Conservation (phyloP, 2,113 vertebrate genomes). For the Hypomesus transpacificus region DNA sequence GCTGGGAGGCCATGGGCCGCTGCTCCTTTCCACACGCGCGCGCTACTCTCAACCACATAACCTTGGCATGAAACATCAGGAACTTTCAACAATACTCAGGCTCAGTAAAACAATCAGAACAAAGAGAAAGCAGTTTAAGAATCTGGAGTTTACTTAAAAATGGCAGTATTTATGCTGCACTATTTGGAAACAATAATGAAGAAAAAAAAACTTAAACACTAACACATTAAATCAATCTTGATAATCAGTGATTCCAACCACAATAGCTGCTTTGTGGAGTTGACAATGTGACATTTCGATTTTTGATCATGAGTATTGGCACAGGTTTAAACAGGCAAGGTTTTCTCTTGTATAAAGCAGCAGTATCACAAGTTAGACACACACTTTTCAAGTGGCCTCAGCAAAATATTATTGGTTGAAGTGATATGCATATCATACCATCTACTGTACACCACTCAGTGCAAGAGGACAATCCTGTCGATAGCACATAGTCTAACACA, state of each 20-base stretch:
- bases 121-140: slow-evolving; percentile 57
- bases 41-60: slow-evolving; percentile 37
- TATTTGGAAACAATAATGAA: slow-evolving; percentile 78
- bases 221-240: slow-evolving; percentile 76
- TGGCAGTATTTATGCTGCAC: slow-evolving; percentile 75
- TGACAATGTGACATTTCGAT: slow-evolving; percentile 70
- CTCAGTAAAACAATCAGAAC: slow-evolving; percentile 61
- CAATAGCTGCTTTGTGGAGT: slow-evolving; percentile 71
- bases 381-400: neutral
- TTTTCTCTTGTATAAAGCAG: slow-evolving; percentile 1
- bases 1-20: slow-evolving; percentile 50
- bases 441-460: neutral
- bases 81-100: slow-evolving; percentile 54
- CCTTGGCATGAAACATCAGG: slow-evolving; percentile 46
- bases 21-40: slow-evolving; percentile 62
- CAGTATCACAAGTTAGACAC: neutral
- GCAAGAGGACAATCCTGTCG: slow-evolving; percentile 3
- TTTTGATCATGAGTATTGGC: slow-evolving; percentile 63
- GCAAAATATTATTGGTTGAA: too few relatives aligned
- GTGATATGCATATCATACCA: too few relatives aligned
- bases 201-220: slow-evolving; percentile 77
- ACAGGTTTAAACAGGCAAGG: slow-evolving; percentile 40
- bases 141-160: slow-evolving; percentile 72
- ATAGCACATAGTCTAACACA: neutral
- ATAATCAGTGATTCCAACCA: slow-evolving; percentile 75